Evolutionary conservation across 2,113 vertebrate genomes (phyloP).

Genomic region (Cephalopterus ornatus): DNA sequence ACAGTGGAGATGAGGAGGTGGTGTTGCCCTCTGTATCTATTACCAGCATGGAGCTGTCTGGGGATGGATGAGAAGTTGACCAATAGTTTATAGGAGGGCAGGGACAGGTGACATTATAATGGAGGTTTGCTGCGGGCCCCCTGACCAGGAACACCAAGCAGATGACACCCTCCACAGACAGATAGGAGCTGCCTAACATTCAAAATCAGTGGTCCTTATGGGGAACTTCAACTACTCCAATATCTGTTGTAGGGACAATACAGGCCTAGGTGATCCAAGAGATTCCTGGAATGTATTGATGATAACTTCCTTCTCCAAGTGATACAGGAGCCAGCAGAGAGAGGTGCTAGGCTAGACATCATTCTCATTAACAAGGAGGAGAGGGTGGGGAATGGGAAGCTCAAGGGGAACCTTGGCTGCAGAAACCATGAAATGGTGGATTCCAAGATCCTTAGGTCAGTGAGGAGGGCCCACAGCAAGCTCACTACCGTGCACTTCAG

Average conservation of each 20-base stretch:
- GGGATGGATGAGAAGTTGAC: background rate
- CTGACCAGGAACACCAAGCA: background rate
- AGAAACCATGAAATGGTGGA: background rate
- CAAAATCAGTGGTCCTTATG: background rate
- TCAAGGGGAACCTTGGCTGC: background rate
- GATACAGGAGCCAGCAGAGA: background rate
- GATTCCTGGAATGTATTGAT: background rate
- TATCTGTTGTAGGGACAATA: background rate
- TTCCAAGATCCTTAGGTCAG: background rate
- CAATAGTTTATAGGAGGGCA: background rate
- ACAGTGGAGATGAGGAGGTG: rapidly evolving
- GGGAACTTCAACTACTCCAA: background rate
- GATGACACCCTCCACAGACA: background rate
- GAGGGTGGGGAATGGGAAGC: background rate
- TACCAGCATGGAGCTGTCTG: background rate
- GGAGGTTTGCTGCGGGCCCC: background rate
- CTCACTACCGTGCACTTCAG: background rate
- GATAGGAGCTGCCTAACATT: background rate
- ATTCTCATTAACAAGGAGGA: background rate
- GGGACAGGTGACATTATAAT: background rate
- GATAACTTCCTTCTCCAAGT: background rate
- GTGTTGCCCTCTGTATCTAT: background rate
- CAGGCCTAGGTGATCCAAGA: background rate
- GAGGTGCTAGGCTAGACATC: background rate
- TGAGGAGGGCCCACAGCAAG: background rate